A percentile compares a stretch with the other conserved stretches of the same genome.
Evolutionary conservation across 2,113 vertebrate species (phyloP).

Genomic region (Gallinago jamesoni): DNA sequence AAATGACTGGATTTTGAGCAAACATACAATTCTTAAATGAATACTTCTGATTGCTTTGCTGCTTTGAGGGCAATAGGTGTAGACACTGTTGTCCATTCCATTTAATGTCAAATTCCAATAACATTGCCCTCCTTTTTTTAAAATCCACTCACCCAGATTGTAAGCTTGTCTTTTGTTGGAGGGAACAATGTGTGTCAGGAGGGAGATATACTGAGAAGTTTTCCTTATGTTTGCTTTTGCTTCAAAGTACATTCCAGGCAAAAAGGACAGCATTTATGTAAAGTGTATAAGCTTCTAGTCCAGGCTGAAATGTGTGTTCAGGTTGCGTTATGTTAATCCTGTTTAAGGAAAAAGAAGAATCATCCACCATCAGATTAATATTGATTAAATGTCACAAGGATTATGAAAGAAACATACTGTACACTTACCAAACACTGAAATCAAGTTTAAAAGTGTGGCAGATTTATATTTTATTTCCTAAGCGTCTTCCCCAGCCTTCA

Average conservation of each 20-base stretch:
- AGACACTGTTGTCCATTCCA: background rate
- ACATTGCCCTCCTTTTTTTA: background rate
- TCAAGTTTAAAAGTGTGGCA: conserved; percentile 53
- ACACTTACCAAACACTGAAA: conserved; percentile 63
- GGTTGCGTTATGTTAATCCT: conserved; percentile 64
- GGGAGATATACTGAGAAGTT: background rate
- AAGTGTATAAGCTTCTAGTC: conserved; percentile 56
- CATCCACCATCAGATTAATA: conserved; percentile 71
- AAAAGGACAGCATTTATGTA: conserved; percentile 64
- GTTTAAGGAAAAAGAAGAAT: conserved; percentile 65
- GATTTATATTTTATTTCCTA: conserved; percentile 65
- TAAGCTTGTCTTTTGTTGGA: background rate
- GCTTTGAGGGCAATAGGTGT: background rate
- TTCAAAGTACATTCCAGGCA: conserved; percentile 25
- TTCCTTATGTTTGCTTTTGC: conserved; percentile 62
- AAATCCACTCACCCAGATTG: background rate
- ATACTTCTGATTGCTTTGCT: background rate
- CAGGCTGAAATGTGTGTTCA: conserved; percentile 62
- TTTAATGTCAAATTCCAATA: background rate
- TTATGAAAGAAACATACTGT: conserved; percentile 61
- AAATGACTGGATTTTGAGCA: background rate
- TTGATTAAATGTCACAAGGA: conserved; percentile 72
- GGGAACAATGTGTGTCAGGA: background rate
- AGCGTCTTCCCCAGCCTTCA: conserved; percentile 4
- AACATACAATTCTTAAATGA: background rate